Evolutionary conservation across 2,113 vertebrate genomes (phyloP).

Genomic region (Pontoporia blainvillei): DNA sequence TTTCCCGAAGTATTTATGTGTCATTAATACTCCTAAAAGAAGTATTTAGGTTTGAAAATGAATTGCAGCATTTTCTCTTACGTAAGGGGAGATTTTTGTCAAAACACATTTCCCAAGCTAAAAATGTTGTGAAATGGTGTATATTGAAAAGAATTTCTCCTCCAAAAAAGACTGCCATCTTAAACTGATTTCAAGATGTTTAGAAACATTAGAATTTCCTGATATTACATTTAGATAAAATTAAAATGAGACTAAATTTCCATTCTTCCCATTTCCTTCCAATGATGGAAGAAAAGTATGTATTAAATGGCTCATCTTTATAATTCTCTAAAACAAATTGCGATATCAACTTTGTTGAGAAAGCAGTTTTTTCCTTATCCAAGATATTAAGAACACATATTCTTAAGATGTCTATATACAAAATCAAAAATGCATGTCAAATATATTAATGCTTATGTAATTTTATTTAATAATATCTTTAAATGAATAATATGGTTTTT

Average conservation of each 20-base stretch:
- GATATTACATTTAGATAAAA: constrained; percentile 80
- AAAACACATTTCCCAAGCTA: constrained; percentile 74
- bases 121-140: constrained; percentile 73
- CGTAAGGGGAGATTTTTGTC: constrained; percentile 65
- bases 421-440: not conserved
- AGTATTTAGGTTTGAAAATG: constrained; percentile 63
- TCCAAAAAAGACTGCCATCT: constrained; percentile 69
- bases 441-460: not conserved
- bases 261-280: constrained; percentile 76
- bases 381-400: constrained; percentile 59
- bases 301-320: constrained; percentile 77
- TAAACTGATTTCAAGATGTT: constrained; percentile 81
- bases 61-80: constrained; percentile 74
- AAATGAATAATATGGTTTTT: not conserved
- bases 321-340: constrained; percentile 75
- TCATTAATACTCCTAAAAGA: not conserved
- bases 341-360: constrained; percentile 73
- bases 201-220: constrained; percentile 82
- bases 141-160: constrained; percentile 76
- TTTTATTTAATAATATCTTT: not conserved
- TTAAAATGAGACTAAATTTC: constrained; percentile 81
- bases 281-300: constrained; percentile 76
- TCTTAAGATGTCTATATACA: constrained; percentile 21
- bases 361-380: constrained; percentile 68
- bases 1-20: constrained; percentile 38